Evolutionary conservation across 2,113 vertebrate species (phyloP), one percentile per base, ranked within the genome.

Genomic region (Ameiurus melas): DNA sequence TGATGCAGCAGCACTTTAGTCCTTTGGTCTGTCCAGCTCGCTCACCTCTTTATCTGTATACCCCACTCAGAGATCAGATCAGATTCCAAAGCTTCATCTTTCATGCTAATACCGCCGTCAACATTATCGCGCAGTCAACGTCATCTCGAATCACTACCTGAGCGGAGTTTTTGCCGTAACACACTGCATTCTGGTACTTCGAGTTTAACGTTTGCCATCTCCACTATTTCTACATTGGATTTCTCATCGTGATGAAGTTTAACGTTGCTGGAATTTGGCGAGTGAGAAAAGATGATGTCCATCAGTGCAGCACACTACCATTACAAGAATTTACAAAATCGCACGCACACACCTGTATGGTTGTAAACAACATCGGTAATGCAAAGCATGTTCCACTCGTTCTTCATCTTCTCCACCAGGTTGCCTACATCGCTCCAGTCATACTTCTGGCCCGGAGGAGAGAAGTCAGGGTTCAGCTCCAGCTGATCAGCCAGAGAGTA

Each of bases 331-430:
- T 14, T 55, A 55, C 53, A 14, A 53, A 53, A 53, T 53, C 13
- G 39, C 43, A 47, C 43, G 6, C 43, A 25, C 80, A 33, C 94
- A 98, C 97, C 97, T 87, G 97, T 98, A 90, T 97, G 97, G 92
- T 97, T 97, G 94, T 97, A 98, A 91, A 98, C 96, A 79, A 98
- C 97, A 90, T 98, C 97, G 8, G 97, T 98, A 90, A 98, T 96
- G 90, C 96, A 97, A 83, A 97, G 93, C 93, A 98, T 92, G 89
- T 96, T 94, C 97, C 97, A 98, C 68, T 98, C 97, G 27, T 92
- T 97, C 93, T 95, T 97, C 93, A 98, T 0, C 92, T 96, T 97
- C 90, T 97, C 95, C 88, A 98, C 95, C 75, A 98, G 92, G 1
- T 93, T 92, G 33, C 95, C 96, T 82, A 97, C 92, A 70, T 97